A percentile compares a stretch with the other conserved stretches of the same genome.
phyloP scores from a whole-genome alignment of 2,888 invertebrate species.

The Epirrhoe tristata region DNA sequence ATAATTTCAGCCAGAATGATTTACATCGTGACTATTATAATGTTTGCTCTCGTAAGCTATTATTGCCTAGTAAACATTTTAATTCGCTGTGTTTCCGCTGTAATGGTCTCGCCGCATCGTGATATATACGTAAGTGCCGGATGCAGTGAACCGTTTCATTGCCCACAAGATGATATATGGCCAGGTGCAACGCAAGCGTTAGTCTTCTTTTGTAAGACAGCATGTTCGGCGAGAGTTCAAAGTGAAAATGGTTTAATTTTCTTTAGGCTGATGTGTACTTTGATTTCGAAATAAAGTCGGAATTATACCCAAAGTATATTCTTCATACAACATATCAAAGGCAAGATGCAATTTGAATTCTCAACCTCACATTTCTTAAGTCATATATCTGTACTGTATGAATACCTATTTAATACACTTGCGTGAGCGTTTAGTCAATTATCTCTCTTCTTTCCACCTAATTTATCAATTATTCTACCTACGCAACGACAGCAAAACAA shows the following conservation, averaged over 20 bases:
- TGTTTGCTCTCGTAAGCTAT: slow-evolving; percentile 15
- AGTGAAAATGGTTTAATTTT: slow-evolving; percentile 15
- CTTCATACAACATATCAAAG: too few relatives aligned
- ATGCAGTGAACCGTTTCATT: slow-evolving; percentile 64
- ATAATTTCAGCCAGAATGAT: background rate
- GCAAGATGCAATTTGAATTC: too few relatives aligned
- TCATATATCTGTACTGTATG: too few relatives aligned
- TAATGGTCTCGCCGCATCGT: slow-evolving; percentile 35
- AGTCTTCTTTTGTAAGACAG: slow-evolving; percentile 27
- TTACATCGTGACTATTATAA: slow-evolving; percentile 6
- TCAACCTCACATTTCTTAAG: too few relatives aligned
- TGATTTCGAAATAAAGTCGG: background rate
- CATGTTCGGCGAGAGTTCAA: slow-evolving; percentile 15
- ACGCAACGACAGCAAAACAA: background rate
- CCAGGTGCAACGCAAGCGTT: slow-evolving; percentile 47
- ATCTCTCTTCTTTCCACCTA: too few relatives aligned
- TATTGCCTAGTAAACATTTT: slow-evolving; percentile 36
- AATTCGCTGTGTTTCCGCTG: slow-evolving; percentile 32
- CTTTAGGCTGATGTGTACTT: background rate
- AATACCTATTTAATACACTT: too few relatives aligned
- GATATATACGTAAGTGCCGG: slow-evolving; percentile 44
- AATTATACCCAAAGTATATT: too few relatives aligned
- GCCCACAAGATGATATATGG: slow-evolving; percentile 61
- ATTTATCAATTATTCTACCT: background rate
- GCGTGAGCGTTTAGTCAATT: too few relatives aligned